phyloP scores from a whole-genome alignment of 2,888 invertebrate genomes.

The Epicampocera succincta region DNA sequence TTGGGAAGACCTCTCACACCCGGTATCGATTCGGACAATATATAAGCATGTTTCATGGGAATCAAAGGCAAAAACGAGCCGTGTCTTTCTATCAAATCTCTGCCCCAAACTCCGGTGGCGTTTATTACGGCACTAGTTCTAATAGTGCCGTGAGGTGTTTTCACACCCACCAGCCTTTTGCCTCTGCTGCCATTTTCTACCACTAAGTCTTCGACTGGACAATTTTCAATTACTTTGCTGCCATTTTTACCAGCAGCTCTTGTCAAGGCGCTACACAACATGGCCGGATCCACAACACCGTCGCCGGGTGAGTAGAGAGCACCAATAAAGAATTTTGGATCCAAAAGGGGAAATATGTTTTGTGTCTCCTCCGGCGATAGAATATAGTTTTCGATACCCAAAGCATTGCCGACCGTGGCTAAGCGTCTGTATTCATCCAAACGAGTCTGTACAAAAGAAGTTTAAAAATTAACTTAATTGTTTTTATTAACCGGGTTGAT shows the following conservation, averaged over 20 bases:
- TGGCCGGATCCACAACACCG: slow-evolving; percentile 92
- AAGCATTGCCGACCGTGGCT: slow-evolving; percentile 89
- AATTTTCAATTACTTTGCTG: slow-evolving; percentile 88
- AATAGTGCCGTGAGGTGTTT: slow-evolving; percentile 87
- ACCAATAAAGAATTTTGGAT: slow-evolving; percentile 88
- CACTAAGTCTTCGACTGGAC: slow-evolving; percentile 87
- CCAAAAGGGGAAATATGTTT: slow-evolving; percentile 89
- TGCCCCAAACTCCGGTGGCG: slow-evolving; percentile 89
- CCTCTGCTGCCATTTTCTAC: slow-evolving; percentile 83
- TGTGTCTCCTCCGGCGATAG: slow-evolving; percentile 88
- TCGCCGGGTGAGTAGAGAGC: slow-evolving; percentile 91
- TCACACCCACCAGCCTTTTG: slow-evolving; percentile 88
- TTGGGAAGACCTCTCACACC: slow-evolving; percentile 90
- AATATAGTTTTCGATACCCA: slow-evolving; percentile 89
- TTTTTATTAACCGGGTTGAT: too few species aligned
- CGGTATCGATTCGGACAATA: slow-evolving; percentile 90
- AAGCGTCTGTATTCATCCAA: slow-evolving; percentile 92
- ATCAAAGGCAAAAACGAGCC: slow-evolving; percentile 87
- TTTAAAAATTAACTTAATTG: slow-evolving; percentile 3
- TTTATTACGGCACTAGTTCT: slow-evolving; percentile 91
- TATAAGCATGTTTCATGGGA: slow-evolving; percentile 94
- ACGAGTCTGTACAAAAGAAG: slow-evolving; percentile 83
- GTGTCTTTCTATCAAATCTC: slow-evolving; percentile 83
- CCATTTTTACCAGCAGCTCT: slow-evolving; percentile 88
- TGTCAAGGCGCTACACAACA: slow-evolving; percentile 88